phyloP scores from a whole-genome alignment of 1,140 invertebrate genomes.

The Platyscapa corneri region DNA sequence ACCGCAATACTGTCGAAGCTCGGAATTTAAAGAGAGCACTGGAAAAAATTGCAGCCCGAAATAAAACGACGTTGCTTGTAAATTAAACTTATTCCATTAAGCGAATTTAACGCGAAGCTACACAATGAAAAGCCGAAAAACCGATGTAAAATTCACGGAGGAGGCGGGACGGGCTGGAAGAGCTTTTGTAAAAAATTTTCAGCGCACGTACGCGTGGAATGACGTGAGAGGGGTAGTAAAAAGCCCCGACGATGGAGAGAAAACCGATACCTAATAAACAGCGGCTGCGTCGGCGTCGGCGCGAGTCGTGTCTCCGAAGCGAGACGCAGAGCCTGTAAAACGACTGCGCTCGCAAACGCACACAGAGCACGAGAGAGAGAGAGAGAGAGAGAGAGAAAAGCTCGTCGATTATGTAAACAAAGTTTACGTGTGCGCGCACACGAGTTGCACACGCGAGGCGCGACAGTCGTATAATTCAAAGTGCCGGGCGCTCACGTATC shows the following conservation, averaged over 20 bases:
- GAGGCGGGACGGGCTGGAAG: background rate
- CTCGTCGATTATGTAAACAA: conserved; percentile 38
- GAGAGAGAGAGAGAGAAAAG: background rate
- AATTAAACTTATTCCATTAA: no score
- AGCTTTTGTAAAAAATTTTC: background rate
- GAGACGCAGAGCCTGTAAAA: background rate
- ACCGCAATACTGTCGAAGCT: no score
- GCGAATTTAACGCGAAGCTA: no score
- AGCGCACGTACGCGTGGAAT: background rate
- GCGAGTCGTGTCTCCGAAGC: background rate
- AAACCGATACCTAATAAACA: background rate
- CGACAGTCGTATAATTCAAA: conserved; percentile 37
- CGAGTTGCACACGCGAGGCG: background rate
- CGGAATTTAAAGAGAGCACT: no score
- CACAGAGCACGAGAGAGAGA: no score
- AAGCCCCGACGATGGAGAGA: background rate
- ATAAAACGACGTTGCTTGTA: no score
- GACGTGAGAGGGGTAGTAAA: background rate
- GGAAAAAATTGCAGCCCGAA: no score
- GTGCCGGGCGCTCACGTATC: background rate
- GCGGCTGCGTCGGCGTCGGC: no score
- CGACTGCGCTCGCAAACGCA: background rate
- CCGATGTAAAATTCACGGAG: background rate
- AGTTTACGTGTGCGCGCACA: background rate
- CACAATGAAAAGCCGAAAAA: no score